Evolutionary conservation across 1,140 invertebrate genomes (phyloP), one percentile per base, ranked within the genome.

Genomic region (Sarcophaga peregrina): DNA sequence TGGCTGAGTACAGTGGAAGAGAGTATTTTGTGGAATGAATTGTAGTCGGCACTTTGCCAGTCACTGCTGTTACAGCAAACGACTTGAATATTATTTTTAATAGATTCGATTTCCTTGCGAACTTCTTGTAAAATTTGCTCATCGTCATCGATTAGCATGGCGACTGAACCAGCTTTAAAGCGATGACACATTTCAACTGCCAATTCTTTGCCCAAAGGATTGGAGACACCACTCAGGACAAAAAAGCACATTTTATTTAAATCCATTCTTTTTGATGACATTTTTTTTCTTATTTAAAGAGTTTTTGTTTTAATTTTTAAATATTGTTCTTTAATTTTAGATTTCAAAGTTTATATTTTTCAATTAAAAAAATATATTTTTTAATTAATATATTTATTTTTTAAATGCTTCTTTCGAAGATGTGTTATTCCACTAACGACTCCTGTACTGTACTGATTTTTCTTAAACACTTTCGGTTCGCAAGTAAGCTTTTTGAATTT

Each of bases 91-190:
- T 75, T 50, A 52, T 81, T 81, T 68, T 83, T 52, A 15, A 87
- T 75, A 54, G 84, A 84, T 8, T 82, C 54, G 8, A 89, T 78
- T 5, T 81, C 82, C 58, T 87, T 72, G 9, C 82, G 82, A 46
- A 94, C 95, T 86, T 93, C 92, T 58, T 94, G 91, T 76, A 89
- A 73, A 52, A 85, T 73, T 62, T 85, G 75, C 76, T 91, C 89
- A 84, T 94, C 94, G 85, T 96, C 93, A 15, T 97, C 96, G 50
- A 97, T 85, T 8, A 98, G 91, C 13, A 98, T 85, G 84, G 96
- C 91, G 17, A 94, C 85, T 0, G 96, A 97, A 52, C 92, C 93
- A 1, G 92, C 85, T 1, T 92, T 92, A 82, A 92, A 87, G 82
- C 93, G 92, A 9, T 80, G 78, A 1, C 94, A 92, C 83, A 97